Conservation (phyloP, 2,113 vertebrate genomes). For the Tichodroma muraria region DNA sequence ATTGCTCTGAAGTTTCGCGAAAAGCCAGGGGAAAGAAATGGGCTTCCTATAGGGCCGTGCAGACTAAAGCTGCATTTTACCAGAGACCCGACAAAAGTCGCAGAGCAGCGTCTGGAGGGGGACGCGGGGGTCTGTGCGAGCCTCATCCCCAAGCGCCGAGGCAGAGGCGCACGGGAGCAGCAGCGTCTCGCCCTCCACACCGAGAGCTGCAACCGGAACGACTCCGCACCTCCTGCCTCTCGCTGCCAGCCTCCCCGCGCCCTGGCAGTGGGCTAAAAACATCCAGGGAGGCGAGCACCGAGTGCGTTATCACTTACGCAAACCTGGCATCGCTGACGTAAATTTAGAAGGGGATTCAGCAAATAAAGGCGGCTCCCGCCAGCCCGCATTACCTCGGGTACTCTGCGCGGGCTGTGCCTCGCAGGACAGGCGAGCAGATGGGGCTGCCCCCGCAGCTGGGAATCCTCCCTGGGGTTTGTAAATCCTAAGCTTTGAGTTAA, state of each 20-base stretch:
- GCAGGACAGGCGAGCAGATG: not conserved
- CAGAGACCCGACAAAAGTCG: not conserved
- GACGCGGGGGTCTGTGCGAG: not conserved
- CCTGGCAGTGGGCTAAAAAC: not conserved
- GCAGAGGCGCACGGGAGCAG: not conserved
- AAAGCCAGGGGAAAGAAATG: not conserved
- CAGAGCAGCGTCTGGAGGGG: not conserved
- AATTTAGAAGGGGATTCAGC: not conserved
- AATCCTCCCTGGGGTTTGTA: not conserved
- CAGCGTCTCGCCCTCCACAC: not conserved
- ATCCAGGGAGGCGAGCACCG: not conserved
- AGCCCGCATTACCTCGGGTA: not conserved
- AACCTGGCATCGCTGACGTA: not conserved
- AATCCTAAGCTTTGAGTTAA: not conserved
- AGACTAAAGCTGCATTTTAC: not conserved
- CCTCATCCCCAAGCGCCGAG: not conserved
- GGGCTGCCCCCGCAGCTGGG: not conserved
- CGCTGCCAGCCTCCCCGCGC: not conserved
- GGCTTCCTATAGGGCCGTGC: not conserved
- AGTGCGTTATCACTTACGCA: not conserved
- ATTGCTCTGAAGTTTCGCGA: not conserved
- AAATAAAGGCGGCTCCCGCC: not conserved
- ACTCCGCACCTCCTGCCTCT: not conserved
- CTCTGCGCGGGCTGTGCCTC: not conserved
- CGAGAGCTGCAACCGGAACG: not conserved